Evolutionary conservation across 2,113 vertebrate species (phyloP).

Genomic region (Neotragus moschatus): DNA sequence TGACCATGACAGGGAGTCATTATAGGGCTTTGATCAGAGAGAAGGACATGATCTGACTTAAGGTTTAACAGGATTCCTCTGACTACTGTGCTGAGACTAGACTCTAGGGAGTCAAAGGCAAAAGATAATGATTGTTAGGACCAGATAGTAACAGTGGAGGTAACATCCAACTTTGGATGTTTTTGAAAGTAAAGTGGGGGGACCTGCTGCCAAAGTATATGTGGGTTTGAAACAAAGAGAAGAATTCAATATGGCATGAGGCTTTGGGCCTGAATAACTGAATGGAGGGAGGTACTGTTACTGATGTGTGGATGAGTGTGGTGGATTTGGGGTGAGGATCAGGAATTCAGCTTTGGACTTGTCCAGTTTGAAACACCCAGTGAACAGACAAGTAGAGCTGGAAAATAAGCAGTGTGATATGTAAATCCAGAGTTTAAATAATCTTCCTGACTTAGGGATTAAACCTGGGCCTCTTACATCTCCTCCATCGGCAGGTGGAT

Average conservation of each 20-base stretch:
- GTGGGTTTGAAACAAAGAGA: background rate
- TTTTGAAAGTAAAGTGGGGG: background rate
- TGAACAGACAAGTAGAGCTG: background rate
- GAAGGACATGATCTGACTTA: background rate
- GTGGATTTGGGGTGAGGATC: background rate
- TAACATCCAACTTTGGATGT: background rate
- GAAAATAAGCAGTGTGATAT: background rate
- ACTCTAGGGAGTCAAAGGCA: background rate
- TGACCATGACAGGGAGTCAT: background rate
- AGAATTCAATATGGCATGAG: accelerated
- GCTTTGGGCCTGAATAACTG: background rate
- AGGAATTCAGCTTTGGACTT: background rate
- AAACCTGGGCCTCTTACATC: background rate
- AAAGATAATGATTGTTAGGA: background rate
- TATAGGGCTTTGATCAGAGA: background rate
- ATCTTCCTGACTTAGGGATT: background rate
- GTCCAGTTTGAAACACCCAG: background rate
- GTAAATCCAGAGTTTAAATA: background rate
- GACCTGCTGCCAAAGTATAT: background rate
- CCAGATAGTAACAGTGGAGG: background rate
- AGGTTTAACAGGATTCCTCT: background rate
- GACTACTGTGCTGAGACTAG: background rate
- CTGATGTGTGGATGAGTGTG: background rate
- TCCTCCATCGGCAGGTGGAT: background rate
- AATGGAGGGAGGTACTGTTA: background rate